Evolutionary conservation across 1,140 invertebrate genomes (phyloP), one percentile per base, ranked within the genome.

Genomic region (Ooceraea biroi): DNA sequence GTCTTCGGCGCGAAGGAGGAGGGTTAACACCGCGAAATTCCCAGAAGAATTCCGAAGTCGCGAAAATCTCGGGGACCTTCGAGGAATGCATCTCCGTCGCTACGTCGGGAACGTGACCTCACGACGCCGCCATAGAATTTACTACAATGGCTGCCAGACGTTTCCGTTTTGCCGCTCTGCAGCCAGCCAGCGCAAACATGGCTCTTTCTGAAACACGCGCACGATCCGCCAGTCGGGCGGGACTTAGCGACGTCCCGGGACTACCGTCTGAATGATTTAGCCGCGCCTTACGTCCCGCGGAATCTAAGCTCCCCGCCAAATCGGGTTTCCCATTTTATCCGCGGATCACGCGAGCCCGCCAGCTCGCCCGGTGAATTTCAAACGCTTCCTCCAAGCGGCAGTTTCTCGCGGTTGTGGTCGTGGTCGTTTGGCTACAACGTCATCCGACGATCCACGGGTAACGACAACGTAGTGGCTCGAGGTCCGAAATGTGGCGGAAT

Each of bases 321-420:
- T 92, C 88, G 85, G 88, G 88, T 92, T 93, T 92, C 89, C 88
- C 91, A 91, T 93, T 92, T 92, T 78, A 85, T 84, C 48, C 60
- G 50, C 14, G 60, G 50, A 55, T 83, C 57, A 68, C 66, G 85
- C 72, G 12, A 61, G 76, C 58, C 58, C 14, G 46, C 25, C 69
- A 30, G 66, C 68, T 84, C 74, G 63, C 76, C 22, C 83, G 77
- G 55, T 83, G 84, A 89, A 88, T 88, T 89, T 86, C 83, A 86
- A 88, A 63, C 55, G 85, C 61, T 36, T 85, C 60, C 25, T 25
- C 14, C 72, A 63, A n/a, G 41, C 41, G 25, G 44, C 52, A 60
- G 30, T 36, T 27, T 36, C 17, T 36, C n/a, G 30, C 30, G 30
- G 14, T 71, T 76, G 50, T 46, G 50, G 30, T 10, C 68, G 52